These are phyloP conservation scores for Callaeas wilsoni DNA, from an alignment of 2,113 vertebrate species.

Conservation along the genomic window DNA sequence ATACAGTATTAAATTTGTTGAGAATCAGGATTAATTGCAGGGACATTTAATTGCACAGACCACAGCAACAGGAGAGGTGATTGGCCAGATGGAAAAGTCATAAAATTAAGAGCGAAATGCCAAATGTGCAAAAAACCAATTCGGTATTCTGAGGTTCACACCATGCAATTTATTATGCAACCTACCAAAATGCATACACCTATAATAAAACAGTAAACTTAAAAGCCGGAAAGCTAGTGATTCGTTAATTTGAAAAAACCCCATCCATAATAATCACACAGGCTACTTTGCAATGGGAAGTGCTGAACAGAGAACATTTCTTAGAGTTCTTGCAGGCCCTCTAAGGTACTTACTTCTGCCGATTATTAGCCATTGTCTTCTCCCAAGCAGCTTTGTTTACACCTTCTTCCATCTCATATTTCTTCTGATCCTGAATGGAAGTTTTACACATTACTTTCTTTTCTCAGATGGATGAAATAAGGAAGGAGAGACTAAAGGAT, in stretches of 20 bases:
- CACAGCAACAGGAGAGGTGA: background rate
- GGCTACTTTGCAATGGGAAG: background rate
- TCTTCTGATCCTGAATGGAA: slow-evolving; percentile 81
- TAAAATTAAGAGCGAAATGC: background rate
- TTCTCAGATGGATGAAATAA: background rate
- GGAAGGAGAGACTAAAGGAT: background rate
- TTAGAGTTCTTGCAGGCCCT: background rate
- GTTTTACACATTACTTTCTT: background rate
- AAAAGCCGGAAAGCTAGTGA: background rate
- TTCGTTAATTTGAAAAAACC: background rate
- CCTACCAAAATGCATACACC: background rate
- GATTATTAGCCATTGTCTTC: slow-evolving; percentile 86
- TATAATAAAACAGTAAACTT: background rate
- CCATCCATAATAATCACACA: background rate
- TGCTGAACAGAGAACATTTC: background rate
- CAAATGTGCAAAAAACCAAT: background rate
- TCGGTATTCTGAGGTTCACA: background rate
- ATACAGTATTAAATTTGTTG: background rate
- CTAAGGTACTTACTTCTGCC: slow-evolving; percentile 80
- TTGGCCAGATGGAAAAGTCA: background rate
- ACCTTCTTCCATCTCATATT: slow-evolving; percentile 86
- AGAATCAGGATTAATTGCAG: background rate
- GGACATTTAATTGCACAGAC: background rate
- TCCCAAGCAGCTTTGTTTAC: slow-evolving; percentile 89
- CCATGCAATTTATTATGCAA: background rate